phyloP scores from a whole-genome alignment of 1,140 invertebrate species.

The Maconellicoccus hirsutus region DNA sequence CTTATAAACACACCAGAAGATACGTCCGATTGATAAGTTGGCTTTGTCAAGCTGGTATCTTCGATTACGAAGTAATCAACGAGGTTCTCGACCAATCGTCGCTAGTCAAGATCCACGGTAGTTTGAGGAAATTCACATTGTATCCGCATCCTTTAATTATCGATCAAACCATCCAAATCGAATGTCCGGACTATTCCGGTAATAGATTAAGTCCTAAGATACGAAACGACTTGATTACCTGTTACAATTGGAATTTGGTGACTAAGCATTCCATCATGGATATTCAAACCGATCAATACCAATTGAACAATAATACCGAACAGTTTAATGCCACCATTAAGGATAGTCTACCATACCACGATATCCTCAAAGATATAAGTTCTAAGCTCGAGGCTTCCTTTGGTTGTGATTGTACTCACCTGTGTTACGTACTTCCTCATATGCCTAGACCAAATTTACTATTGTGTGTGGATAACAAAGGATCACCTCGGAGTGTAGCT shows the following conservation, averaged over 20 bases:
- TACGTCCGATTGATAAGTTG: neutral
- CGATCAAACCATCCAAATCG: neutral
- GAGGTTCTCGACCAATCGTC: neutral
- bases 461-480: neutral
- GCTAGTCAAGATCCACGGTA: neutral
- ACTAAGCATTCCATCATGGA: no score
- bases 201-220: neutral
- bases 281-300: no score
- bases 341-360: neutral
- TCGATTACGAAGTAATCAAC: neutral
- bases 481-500: neutral
- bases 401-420: neutral
- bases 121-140: neutral
- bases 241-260: slow-evolving; percentile 1
- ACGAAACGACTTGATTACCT: neutral
- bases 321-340: no score
- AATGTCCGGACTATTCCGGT: neutral
- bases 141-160: neutral
- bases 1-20: neutral
- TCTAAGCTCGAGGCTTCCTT: neutral
- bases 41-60: neutral
- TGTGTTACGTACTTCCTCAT: neutral
- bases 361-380: neutral
- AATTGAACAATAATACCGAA: no score
- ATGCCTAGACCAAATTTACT: neutral